A percentile compares a stretch with the other conserved stretches of the same genome.
Evolutionary conservation across 2,113 vertebrate genomes (phyloP).

Genomic region (Uropsilus gracilis): DNA sequence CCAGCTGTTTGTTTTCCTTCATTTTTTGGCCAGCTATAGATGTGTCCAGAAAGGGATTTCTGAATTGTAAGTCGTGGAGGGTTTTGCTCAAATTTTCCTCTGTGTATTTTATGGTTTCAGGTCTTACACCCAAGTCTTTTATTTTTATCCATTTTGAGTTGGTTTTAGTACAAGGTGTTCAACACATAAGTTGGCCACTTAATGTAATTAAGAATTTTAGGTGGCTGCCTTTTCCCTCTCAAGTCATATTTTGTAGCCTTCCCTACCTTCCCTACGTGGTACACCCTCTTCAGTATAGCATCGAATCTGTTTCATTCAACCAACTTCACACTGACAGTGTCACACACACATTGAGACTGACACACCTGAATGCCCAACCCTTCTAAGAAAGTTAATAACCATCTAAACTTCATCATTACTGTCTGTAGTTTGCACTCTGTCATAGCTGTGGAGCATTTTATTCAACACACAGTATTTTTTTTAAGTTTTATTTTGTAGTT

Average conservation of each 20-base stretch:
- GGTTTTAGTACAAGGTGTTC: too few relatives aligned
- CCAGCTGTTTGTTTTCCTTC: too few relatives aligned
- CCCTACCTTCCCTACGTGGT: not conserved
- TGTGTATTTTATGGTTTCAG: too few relatives aligned
- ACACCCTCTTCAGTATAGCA: not conserved
- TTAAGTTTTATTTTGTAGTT: too few relatives aligned
- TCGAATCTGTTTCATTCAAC: not conserved
- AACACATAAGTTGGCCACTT: not conserved
- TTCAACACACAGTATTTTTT: not conserved
- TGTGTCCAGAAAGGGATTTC: too few relatives aligned
- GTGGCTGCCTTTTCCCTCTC: not conserved
- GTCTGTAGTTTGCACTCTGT: not conserved
- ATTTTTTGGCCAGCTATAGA: too few relatives aligned
- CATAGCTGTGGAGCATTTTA: slow-evolving; percentile 31
- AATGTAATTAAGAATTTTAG: not conserved
- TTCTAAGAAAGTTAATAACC: not conserved
- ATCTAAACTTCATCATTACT: slow-evolving; percentile 1
- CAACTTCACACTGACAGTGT: not conserved
- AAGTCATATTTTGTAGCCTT: not conserved
- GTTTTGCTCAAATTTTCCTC: too few relatives aligned
- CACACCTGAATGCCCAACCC: not conserved
- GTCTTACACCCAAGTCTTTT: too few relatives aligned
- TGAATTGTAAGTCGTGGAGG: too few relatives aligned
- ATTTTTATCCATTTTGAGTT: too few relatives aligned
- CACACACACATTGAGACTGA: not conserved